A percentile compares a stretch with the other conserved stretches of the same genome.
Evolutionary conservation across 1,140 invertebrate genomes (phyloP).

Genomic region (Bradynema listronoti): DNA sequence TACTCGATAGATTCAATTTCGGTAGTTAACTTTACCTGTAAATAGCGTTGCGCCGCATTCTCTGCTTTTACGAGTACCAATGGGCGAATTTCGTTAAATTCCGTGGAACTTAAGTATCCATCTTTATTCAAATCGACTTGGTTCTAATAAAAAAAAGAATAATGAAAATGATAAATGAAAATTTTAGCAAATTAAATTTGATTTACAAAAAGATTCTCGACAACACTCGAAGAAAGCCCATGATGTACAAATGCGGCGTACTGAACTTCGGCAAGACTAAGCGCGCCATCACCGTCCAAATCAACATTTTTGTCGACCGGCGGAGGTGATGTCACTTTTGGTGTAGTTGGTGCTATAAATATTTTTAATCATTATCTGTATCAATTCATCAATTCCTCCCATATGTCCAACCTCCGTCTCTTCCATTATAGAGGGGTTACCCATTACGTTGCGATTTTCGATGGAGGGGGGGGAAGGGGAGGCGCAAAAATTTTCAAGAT

Average conservation of each 20-base stretch:
- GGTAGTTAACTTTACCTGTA: no score
- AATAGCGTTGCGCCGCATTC: constrained; percentile 52
- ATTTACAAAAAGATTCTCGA: constrained; percentile 43
- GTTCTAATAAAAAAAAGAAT: constrained; percentile 10
- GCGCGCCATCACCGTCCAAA: constrained; percentile 48
- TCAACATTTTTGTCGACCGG: constrained; percentile 54
- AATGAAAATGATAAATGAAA: constrained; percentile 7
- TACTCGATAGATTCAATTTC: no score
- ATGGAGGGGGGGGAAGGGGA: constrained; percentile 14
- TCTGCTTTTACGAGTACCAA: constrained; percentile 56
- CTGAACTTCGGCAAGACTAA: constrained; percentile 50
- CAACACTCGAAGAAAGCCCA: constrained; percentile 51
- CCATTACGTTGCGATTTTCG: no score
- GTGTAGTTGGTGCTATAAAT: background rate
- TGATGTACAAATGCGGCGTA: constrained; percentile 58
- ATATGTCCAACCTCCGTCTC: no score
- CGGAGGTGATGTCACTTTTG: constrained; percentile 10
- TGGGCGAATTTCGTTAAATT: constrained; percentile 53
- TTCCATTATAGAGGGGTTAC: no score
- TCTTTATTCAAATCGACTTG: constrained; percentile 51
- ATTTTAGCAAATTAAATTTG: constrained; percentile 1
- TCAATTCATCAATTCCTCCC: constrained; percentile 1
- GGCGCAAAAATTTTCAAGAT: no score
- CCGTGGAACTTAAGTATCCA: constrained; percentile 40
- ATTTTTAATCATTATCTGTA: background rate